A percentile compares a stretch with the other conserved stretches of the same genome.
phyloP scores from a whole-genome alignment of 2,113 vertebrate species.

The Geothlypis trichas region DNA sequence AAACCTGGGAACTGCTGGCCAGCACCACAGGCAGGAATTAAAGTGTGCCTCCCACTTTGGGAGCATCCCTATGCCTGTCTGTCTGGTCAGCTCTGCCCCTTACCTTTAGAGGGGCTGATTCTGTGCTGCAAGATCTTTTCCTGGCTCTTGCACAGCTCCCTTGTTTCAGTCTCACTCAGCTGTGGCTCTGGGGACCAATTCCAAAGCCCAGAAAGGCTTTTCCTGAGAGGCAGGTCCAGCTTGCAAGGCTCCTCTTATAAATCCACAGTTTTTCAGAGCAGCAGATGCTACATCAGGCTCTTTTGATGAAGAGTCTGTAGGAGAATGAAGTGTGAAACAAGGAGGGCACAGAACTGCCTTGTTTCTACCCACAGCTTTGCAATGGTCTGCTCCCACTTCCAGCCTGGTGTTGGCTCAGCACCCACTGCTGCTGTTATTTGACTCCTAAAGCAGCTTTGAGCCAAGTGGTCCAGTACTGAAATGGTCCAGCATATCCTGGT shows the following conservation, averaged over 20 bases:
- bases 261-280: background rate
- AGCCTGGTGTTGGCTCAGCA: background rate
- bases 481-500: background rate
- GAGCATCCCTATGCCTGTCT: background rate
- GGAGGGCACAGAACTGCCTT: background rate
- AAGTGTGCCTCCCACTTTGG: background rate
- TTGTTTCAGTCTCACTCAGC: background rate
- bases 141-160: background rate
- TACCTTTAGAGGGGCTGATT: background rate
- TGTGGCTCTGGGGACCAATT: background rate
- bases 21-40: background rate
- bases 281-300: background rate
- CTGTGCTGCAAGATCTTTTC: background rate
- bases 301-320: background rate
- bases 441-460: background rate
- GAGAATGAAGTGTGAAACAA: background rate
- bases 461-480: background rate
- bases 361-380: background rate
- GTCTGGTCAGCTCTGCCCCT: background rate
- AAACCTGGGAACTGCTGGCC: background rate
- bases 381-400: background rate
- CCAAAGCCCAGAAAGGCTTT: background rate
- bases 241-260: background rate
- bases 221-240: background rate
- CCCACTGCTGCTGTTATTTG: background rate